Conservation (phyloP, 2,888 invertebrate genomes). For the Anorthoa munda region DNA sequence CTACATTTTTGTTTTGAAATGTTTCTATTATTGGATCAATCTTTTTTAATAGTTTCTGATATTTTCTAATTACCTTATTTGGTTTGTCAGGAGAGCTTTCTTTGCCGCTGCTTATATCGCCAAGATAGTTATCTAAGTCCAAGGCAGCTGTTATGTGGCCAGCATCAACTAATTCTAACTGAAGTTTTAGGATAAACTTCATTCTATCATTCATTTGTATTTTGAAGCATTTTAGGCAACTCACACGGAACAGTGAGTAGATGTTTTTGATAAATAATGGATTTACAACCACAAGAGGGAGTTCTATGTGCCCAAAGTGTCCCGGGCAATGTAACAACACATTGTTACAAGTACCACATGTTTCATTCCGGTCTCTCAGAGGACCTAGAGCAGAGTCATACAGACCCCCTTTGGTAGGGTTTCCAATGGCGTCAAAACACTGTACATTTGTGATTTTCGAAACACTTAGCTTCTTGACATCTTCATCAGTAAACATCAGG, state of each 20-base stretch:
- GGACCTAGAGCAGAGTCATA: constrained; percentile 97
- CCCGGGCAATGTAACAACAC: constrained; percentile 94
- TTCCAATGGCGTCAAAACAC: constrained; percentile 95
- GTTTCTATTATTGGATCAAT: constrained; percentile 76
- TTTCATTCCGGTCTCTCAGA: constrained; percentile 91
- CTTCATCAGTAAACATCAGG: constrained; percentile 94
- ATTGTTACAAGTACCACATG: constrained; percentile 95
- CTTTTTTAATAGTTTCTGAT: constrained; percentile 79
- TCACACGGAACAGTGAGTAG: constrained; percentile 92
- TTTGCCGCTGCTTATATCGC: constrained; percentile 78
- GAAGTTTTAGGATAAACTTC: constrained; percentile 92
- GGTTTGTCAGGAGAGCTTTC: constrained; percentile 86
- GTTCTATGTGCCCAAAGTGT: constrained; percentile 98
- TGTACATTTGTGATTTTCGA: constrained; percentile 94
- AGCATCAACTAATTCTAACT: constrained; percentile 93
- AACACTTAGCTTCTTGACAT: constrained; percentile 95
- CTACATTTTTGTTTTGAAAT: constrained; percentile 88
- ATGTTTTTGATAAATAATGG: constrained; percentile 96
- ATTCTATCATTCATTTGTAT: constrained; percentile 91
- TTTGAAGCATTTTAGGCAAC: constrained; percentile 93
- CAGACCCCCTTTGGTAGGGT: constrained; percentile 96
- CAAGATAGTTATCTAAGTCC: constrained; percentile 90
- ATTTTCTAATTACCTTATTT: constrained; percentile 84
- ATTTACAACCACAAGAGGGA: constrained; percentile 97
- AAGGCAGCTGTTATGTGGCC: constrained; percentile 94